These are phyloP conservation scores for Anastatus disparis DNA, from an alignment of 1,140 invertebrate species.

Conservation along the genomic window DNA sequence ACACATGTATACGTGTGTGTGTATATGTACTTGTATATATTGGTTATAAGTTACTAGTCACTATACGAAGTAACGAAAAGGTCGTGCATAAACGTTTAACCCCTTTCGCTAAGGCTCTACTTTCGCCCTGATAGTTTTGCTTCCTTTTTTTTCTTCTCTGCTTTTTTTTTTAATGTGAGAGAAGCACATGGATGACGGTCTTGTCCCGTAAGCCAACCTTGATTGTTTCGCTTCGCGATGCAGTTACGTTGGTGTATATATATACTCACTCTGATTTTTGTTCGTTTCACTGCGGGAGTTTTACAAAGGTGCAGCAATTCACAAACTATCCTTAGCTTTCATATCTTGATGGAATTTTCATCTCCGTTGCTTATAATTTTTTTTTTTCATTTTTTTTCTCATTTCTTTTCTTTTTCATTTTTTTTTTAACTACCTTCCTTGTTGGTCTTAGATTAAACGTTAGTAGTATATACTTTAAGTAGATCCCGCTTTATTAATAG, in stretches of 20 bases:
- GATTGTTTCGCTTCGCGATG: neutral
- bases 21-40: neutral
- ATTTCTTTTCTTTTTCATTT: neutral
- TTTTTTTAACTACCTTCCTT: constrained; percentile 15
- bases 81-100: constrained; percentile 15
- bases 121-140: neutral
- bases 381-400: no score
- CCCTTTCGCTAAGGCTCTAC: neutral
- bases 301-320: neutral
- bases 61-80: neutral
- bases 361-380: constrained; percentile 12
- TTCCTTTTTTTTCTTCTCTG: no score
- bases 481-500: constrained; percentile 29
- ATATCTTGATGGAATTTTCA: constrained; percentile 33
- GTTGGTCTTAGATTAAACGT: constrained; percentile 5
- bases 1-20: neutral
- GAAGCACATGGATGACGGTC: no score
- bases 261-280: neutral
- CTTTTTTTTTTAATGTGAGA: no score
- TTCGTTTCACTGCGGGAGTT: neutral
- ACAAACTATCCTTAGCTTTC: neutral
- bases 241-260: neutral
- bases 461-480: neutral
- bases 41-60: neutral
- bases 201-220: no score